A percentile compares a stretch with the other conserved stretches of the same genome.
These are phyloP conservation scores for Chrysomela aeneicollis DNA, from an alignment of 2,888 invertebrate genomes.

Conservation along the genomic window DNA sequence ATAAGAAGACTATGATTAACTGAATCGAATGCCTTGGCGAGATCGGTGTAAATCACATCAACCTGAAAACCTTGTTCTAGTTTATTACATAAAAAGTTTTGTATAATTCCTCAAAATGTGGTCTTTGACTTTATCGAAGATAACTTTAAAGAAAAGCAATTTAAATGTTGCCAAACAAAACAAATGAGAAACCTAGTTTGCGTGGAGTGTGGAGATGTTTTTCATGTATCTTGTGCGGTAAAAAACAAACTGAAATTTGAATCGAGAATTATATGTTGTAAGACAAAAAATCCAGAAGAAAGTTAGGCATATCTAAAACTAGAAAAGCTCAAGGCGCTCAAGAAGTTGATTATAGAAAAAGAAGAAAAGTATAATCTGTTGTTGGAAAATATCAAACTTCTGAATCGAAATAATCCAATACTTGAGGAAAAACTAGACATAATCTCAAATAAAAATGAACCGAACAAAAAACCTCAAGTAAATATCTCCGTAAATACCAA, in stretches of 20 bases:
- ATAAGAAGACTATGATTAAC: no score
- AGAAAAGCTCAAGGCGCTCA: neutral
- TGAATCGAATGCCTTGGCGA: no score
- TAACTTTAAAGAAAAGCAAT: neutral
- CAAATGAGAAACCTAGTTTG: neutral
- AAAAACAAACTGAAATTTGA: neutral
- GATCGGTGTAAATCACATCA: no score
- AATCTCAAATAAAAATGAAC: no score
- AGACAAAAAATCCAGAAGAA: neutral
- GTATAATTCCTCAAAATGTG: neutral
- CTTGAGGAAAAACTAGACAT: neutral
- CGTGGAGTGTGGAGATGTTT: neutral
- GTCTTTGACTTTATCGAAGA: neutral
- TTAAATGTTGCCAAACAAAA: neutral
- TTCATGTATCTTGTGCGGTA: neutral
- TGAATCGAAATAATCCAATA: neutral
- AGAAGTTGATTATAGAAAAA: constrained; percentile 5
- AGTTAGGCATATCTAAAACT: neutral
- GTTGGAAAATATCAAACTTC: constrained; percentile 5
- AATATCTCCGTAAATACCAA: neutral
- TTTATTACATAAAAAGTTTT: no score
- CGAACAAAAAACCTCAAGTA: neutral
- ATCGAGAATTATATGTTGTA: constrained; percentile 1
- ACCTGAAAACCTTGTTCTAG: no score
- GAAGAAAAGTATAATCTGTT: constrained; percentile 3